These are phyloP conservation scores for Coleophora deauratella DNA, from an alignment of 2,888 invertebrate species.

Conservation along the genomic window DNA sequence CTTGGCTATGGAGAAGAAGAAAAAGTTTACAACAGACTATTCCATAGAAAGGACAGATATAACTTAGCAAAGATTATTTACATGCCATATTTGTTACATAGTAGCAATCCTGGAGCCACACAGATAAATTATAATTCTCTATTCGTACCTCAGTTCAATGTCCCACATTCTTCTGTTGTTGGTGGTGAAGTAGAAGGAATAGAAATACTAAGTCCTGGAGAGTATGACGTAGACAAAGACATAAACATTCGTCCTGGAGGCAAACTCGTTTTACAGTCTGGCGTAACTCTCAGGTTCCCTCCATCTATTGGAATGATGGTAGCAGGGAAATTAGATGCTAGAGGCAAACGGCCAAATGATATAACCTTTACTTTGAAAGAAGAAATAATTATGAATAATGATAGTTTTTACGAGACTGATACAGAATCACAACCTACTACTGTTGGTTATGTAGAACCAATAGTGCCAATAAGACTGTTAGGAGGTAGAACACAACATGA, in stretches of 20 bases:
- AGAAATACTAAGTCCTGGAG: constrained; percentile 85
- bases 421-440: constrained; percentile 76
- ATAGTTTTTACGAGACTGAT: constrained; percentile 76
- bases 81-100: constrained; percentile 92
- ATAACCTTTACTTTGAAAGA: constrained; percentile 87
- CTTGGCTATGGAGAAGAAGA: constrained; percentile 85
- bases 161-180: constrained; percentile 79
- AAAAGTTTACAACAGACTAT: constrained; percentile 82
- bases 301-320: constrained; percentile 97
- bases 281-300: constrained; percentile 91
- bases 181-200: constrained; percentile 96
- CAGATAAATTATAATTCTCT: constrained; percentile 84
- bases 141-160: constrained; percentile 85
- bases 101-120: constrained; percentile 90
- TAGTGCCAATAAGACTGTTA: constrained; percentile 83
- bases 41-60: constrained; percentile 92
- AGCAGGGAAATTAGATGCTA: constrained; percentile 90
- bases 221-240: constrained; percentile 93
- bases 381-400: constrained; percentile 78
- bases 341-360: constrained; percentile 85
- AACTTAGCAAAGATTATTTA: constrained; percentile 94
- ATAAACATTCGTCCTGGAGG: constrained; percentile 97
- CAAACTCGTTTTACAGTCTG: constrained; percentile 88
- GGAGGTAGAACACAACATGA: constrained; percentile 88
- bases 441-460: constrained; percentile 74